These are phyloP conservation scores for Intellagama lesueurii DNA, from an alignment of 2,797 vertebrate species.

Conservation along the genomic window DNA sequence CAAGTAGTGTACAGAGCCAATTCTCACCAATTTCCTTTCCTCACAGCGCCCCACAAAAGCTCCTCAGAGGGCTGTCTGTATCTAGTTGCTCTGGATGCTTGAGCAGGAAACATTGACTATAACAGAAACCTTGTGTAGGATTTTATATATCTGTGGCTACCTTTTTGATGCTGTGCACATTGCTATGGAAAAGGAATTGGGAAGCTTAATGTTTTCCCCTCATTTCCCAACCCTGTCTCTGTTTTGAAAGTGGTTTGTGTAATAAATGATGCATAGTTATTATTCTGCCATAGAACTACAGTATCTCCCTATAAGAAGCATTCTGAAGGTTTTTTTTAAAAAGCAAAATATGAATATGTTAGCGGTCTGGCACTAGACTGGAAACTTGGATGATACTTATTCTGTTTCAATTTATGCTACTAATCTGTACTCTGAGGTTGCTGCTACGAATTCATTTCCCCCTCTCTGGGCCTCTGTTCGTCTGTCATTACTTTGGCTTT, in stretches of 20 bases:
- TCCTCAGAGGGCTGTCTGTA: neutral
- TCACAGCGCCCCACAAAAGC: neutral
- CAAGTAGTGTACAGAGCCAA: too few relatives aligned
- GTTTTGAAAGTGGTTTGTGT: slow-evolving; percentile 33
- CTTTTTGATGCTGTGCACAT: neutral
- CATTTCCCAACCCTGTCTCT: slow-evolving; percentile 32
- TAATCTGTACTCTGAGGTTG: neutral
- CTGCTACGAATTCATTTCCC: neutral
- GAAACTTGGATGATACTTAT: neutral
- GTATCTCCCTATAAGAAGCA: slow-evolving; percentile 51
- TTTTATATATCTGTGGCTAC: neutral
- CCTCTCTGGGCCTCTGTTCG: neutral
- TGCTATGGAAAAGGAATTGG: neutral
- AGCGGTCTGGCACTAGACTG: neutral
- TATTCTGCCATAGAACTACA: slow-evolving; percentile 52
- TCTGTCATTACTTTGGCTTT: neutral
- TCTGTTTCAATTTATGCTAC: neutral
- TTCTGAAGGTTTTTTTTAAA: slow-evolving; percentile 36
- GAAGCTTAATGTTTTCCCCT: neutral
- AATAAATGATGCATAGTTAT: slow-evolving; percentile 31
- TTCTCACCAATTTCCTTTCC: neutral
- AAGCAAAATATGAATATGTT: neutral
- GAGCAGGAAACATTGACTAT: neutral
- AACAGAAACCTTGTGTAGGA: neutral
- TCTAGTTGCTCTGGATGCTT: neutral